Evolutionary conservation across 2,888 invertebrate species (phyloP), one percentile per base, ranked within the genome.

Genomic region (Yponomeuta sedellus): DNA sequence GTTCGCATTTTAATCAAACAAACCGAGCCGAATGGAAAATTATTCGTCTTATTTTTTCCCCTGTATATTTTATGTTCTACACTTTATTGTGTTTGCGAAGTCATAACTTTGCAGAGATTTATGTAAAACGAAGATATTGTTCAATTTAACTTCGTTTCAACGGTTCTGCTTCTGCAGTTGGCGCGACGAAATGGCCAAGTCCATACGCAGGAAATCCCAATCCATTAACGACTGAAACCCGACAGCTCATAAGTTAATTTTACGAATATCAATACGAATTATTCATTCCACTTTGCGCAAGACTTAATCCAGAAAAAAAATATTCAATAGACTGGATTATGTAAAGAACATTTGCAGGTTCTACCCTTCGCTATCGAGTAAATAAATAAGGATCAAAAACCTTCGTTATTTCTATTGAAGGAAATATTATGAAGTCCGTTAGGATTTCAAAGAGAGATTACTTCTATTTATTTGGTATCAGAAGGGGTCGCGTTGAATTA

Each of bases 1-100:
- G 81, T 82, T 85, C 83, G 83, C 83, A 83, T 88, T 88, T 88
- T 87, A 88, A 88, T 87, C 84, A 85, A 82, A 83, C 57, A 67
- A 61, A 63, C 65, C 61, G 61, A 64, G 64, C 59, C 64, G 67
- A 66, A 66, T 44, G 56, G 25, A 44, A 66, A 66, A 66, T 61
- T 44, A 40, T 65, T 34, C 64, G 39, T 25, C 59, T 61, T 56
- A 56, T 56, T 64, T 64, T 64, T 61, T 34, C n/a, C n/a, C n/a
- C 57, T 64, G 40, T 19, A n/a, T 44, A 52, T 44, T 64, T 64
- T 64, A 10, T 44, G 44, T 62, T 28, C 34, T 25, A 57, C 64
- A 64, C 57, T 64, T 59, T 65, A 58, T 65, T 40, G 28, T 65
- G 65, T 65, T 59, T 65, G 22, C 34, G n/a, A 59, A 59, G 65